Evolutionary conservation across 1,140 invertebrate genomes (phyloP), one percentile per base, ranked within the genome.

Genomic region (Platyura marginata): DNA sequence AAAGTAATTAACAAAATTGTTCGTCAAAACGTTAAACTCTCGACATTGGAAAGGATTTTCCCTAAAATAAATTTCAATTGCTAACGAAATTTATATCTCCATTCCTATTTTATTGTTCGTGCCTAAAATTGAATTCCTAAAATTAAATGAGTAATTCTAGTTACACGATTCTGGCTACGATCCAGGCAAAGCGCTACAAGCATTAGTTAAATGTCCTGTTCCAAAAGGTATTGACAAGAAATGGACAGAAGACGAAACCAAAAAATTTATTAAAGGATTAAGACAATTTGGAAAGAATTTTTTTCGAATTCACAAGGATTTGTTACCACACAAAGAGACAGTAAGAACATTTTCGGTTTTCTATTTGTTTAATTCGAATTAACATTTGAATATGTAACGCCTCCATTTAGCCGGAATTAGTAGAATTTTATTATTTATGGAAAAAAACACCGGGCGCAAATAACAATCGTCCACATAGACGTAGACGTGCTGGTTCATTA

Each of bases 381-480:
- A n/a, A n/a, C n/a, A n/a, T n/a, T n/a, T n/a, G n/a, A n/a, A n/a
- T n/a, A n/a, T n/a, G n/a, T n/a, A n/a, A n/a, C n/a, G n/a, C n/a
- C n/a, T n/a, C n/a, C n/a, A 3, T 40, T 5, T 21, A 40, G 38
- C 79, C 89, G 34, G 92, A 98, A 57, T 67, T 98, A 51, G 91
- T 99, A 21, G 92, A 97, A 58, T 98, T 90, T 68, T 99, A 98
- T 65, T 99, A 99, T 68, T 73, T 97, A 58, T 99, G 94, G 95
- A 99, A 99, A 69, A 99, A 98, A 68, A 97, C 93, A n/a, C 90
- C 93, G n/a, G 87, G 87, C 51, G 93, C 93, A 36, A 87, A 89
- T 59, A 89, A 86, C 61, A 89, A 91, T 63, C 72, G 91, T 44
- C 90, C 90, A 18, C 88, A 94, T 57, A 71, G 90, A 42, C 70